Base-by-base conservation (phyloP, 2,797 vertebrate species). In the Uromys caudimaculatus region DNA sequence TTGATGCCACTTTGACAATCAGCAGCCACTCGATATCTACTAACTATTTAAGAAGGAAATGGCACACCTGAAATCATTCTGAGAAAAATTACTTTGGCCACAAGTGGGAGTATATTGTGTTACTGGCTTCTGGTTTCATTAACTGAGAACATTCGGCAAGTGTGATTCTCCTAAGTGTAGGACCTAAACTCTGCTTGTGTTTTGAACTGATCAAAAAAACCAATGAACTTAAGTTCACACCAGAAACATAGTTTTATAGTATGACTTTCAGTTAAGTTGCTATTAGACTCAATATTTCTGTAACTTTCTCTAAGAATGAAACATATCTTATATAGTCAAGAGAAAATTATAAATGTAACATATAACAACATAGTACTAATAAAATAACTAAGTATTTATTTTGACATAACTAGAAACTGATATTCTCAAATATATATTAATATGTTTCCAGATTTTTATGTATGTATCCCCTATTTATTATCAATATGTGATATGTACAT, bases 221-320 rank as follows among this genome's bases (percentile, higher is more conserved):
- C 93, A 92, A 82, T 78, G 23, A 97, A 58, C 27, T 96, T 41
- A 73, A 47, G 32, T 6, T 92, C 21, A 85, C n/a, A 96, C 81
- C 50, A 90, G n/a, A 86, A 64, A 1, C 12, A 86, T 41, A 77
- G 58, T 87, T 96, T 93, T 94, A 27, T 6, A 64, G 52, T 93
- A 89, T 56, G 24, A 9, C 32, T 79, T 93, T 91, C 87, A 89
- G 29, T 94, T 11, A 14, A 41, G 12, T 35, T 92, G 21, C 35
- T 90, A 58, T 93, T 76, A 83, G 27, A 78, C 4, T 90, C 58
- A 79, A 4, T 71, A 1, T 1, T 67, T 35, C n/a, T 85, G 50
- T 60, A 77, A 76, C 64, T 94, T 95, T 95, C 14, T 88, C 35
- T 94, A 23, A 27, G 8, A 92, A 94, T 71, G 58, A 93, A 86